Evolutionary conservation across 1,140 invertebrate species (phyloP), one percentile per base, ranked within the genome.

Genomic region (Pseudomyrmex sp.): DNA sequence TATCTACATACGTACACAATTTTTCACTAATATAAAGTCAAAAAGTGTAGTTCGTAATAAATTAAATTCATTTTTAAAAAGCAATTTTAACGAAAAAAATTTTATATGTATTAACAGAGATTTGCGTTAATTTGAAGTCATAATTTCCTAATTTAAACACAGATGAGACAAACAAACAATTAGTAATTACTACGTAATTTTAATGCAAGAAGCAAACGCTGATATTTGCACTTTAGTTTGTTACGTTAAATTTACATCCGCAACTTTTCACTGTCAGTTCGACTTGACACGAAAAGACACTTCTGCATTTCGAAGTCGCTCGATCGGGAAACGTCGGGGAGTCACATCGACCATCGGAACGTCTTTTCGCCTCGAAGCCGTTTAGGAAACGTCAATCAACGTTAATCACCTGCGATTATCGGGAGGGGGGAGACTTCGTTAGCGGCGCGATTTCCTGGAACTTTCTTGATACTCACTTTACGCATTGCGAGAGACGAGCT

Each of bases 301-400:
- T 76, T 66, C 65, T 70, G 52, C 44, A 3, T 79, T 70, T 70
- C 20, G 58, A 26, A 70, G 52, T 79, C 35, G 12, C 54, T 61
- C 63, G 35, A 77, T 56, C 18, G 18, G 76, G 76, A 70, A 70
- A 79, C 52, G 52, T 79, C 54, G 15, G 7, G 52, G 7, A 70
- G 48, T 70, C 76, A 58, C 65, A 58, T 52, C 65, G 18, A 13
- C 65, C 65, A 68, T 69, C 50, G 61, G 12, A 44, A 54, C 50
- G 59, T 79, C 76, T 72, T 52, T 61, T 52, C 61, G 50, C 15
- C 44, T 35, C 35, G 52, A 54, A 72, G 56, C 54, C 58, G 48
- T 85, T 83, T 82, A 82, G 69, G 69, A 85, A 69, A 82, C 15
- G 70, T 82, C 79, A 58, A 82, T 82, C 79, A 74, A 72, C 52